These are phyloP conservation scores for Nebria brevicollis DNA, from an alignment of 2,888 invertebrate species.

Conservation along the genomic window DNA sequence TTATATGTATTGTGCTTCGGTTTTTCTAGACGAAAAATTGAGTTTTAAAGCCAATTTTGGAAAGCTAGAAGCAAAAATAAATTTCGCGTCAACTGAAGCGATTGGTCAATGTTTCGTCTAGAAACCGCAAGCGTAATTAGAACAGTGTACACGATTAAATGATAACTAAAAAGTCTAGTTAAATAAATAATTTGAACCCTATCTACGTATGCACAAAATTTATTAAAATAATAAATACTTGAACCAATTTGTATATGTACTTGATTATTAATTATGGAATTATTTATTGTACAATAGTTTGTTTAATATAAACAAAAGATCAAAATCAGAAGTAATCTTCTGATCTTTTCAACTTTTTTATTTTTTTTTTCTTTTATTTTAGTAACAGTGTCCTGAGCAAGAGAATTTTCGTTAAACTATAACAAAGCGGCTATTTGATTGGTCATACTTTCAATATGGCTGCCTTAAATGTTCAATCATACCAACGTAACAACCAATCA, in stretches of 20 bases:
- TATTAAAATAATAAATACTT: slow-evolving; percentile 43
- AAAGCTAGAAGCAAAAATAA: not conserved
- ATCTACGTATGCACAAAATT: slow-evolving; percentile 36
- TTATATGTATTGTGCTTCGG: slow-evolving; percentile 8
- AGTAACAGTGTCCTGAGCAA: slow-evolving; percentile 38
- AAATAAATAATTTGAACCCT: slow-evolving; percentile 40
- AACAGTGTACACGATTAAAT: not conserved
- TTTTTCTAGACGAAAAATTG: not conserved
- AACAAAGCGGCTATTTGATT: not conserved
- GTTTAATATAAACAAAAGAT: slow-evolving; percentile 46
- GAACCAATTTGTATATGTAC: slow-evolving; percentile 37
- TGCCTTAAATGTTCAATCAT: not conserved
- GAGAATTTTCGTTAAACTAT: slow-evolving; percentile 27
- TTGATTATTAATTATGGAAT: slow-evolving; percentile 41
- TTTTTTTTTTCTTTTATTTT: slow-evolving; percentile 17
- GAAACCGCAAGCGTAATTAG: not conserved
- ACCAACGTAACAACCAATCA: not conserved
- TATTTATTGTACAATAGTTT: slow-evolving; percentile 43
- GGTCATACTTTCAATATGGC: slow-evolving; percentile 1
- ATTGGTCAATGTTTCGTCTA: not conserved
- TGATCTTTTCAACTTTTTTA: slow-evolving; percentile 19
- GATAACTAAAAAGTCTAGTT: slow-evolving; percentile 36
- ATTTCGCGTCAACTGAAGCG: not conserved
- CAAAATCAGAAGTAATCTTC: slow-evolving; percentile 33
- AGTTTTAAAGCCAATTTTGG: not conserved